Percentiles rank a stretch among this genome's conserved stretches.
Conservation (phyloP, 2,113 vertebrate genomes). For the Ammodytes marinus region DNA sequence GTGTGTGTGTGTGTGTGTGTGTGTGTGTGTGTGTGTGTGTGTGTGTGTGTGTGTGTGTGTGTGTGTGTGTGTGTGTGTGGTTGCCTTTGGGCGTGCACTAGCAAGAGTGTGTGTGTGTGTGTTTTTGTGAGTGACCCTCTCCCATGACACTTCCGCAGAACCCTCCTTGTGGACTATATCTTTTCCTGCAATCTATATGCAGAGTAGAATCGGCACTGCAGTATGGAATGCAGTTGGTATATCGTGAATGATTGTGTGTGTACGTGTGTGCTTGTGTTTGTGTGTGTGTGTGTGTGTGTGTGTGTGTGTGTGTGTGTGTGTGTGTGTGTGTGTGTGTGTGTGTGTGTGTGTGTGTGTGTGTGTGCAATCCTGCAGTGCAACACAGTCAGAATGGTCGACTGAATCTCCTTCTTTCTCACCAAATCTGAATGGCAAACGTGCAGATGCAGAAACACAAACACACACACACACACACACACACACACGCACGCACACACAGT, state of each 20-base stretch:
- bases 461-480: slow-evolving; percentile 24
- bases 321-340: slow-evolving; percentile 27
- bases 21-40: slow-evolving; percentile 20
- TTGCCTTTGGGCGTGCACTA: slow-evolving; percentile 14
- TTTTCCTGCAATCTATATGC: slow-evolving; percentile 64
- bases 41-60: neutral
- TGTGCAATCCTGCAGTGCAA: slow-evolving; percentile 65
- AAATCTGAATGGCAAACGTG: slow-evolving; percentile 69
- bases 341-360: slow-evolving; percentile 46
- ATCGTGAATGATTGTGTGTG: slow-evolving; percentile 64
- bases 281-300: slow-evolving; percentile 32
- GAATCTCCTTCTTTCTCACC: slow-evolving; percentile 56
- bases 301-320: slow-evolving; percentile 1
- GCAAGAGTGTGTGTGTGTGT: slow-evolving; percentile 16
- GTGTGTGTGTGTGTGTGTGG: neutral
- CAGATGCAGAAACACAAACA: slow-evolving; percentile 36
- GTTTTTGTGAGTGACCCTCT: slow-evolving; percentile 14
- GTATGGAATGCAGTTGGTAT: slow-evolving; percentile 53
- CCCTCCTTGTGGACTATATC: slow-evolving; percentile 33
- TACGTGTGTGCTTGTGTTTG: slow-evolving; percentile 27
- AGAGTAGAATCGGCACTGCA: slow-evolving; percentile 60
- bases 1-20: slow-evolving; percentile 8
- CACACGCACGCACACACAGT: slow-evolving; percentile 39
- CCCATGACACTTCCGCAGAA: slow-evolving; percentile 28
- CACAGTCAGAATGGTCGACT: slow-evolving; percentile 56